These are phyloP conservation scores for Laterallus jamaicensis DNA, from an alignment of 2,113 vertebrate species.

Conservation along the genomic window DNA sequence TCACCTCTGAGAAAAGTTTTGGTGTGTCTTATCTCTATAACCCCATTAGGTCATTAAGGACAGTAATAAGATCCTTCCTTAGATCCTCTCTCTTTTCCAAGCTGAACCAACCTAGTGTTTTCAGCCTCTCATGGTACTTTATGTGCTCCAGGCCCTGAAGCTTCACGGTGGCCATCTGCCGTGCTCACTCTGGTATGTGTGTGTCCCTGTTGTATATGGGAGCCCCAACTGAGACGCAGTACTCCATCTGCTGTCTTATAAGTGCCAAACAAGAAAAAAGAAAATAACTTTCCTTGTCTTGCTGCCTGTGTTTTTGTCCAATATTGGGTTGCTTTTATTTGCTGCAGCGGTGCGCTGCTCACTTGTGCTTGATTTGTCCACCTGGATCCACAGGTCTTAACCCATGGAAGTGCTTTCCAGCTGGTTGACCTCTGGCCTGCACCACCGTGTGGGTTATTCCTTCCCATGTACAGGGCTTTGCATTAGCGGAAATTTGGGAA, in stretches of 20 bases:
- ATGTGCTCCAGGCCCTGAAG: background rate
- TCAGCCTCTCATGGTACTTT: background rate
- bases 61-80: background rate
- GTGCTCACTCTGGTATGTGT: background rate
- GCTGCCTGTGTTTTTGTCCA: background rate
- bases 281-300: background rate
- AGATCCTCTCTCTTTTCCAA: background rate
- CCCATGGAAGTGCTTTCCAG: background rate
- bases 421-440: background rate
- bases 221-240: background rate
- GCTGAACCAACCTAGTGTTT: background rate
- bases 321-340: background rate
- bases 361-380: background rate
- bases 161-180: background rate
- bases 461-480: background rate
- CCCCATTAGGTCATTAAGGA: background rate
- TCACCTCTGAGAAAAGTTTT: background rate
- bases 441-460: accelerated
- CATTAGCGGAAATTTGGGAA: background rate
- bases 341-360: background rate
- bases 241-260: background rate
- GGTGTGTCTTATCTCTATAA: background rate
- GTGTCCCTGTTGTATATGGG: background rate
- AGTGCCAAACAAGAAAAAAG: background rate
- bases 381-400: background rate